A percentile compares a stretch with the other conserved stretches of the same genome.
phyloP scores from a whole-genome alignment of 2,797 vertebrate genomes.

The Cercopithecus hamlyni region DNA sequence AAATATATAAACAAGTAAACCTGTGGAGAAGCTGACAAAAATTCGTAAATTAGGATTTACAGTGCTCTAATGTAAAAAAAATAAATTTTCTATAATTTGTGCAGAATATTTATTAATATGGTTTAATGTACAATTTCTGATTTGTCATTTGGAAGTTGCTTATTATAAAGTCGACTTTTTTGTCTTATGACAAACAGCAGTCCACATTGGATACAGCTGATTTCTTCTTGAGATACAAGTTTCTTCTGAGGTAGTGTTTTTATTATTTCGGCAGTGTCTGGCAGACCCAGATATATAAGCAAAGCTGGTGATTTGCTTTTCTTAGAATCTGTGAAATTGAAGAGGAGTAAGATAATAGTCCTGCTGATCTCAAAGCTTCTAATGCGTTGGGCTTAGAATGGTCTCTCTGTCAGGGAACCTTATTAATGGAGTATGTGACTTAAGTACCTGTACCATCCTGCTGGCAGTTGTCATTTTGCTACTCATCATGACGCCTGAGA shows the following conservation, averaged over 20 bases:
- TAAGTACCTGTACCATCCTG: slow-evolving; percentile 73
- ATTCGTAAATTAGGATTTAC: background rate
- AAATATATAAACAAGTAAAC: slow-evolving; percentile 29
- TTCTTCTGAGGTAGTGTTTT: slow-evolving; percentile 83
- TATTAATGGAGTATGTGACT: slow-evolving; percentile 80
- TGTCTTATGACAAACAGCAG: slow-evolving; percentile 31
- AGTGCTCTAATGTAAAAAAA: background rate
- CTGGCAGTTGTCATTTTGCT: background rate
- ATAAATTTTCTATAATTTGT: background rate
- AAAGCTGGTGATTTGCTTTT: slow-evolving; percentile 41
- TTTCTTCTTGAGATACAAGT: slow-evolving; percentile 82
- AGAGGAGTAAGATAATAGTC: slow-evolving; percentile 61
- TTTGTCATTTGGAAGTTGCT: slow-evolving; percentile 47
- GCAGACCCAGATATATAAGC: slow-evolving; percentile 48
- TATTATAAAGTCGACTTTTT: slow-evolving; percentile 55
- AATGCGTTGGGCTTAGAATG: slow-evolving; percentile 73
- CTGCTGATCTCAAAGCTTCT: slow-evolving; percentile 76
- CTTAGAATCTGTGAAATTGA: slow-evolving; percentile 47
- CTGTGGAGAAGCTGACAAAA: background rate
- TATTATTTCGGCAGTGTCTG: slow-evolving; percentile 81
- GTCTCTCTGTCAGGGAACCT: slow-evolving; percentile 83
- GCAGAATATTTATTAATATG: slow-evolving; percentile 64
- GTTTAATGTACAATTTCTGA: slow-evolving; percentile 11
- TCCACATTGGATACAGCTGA: slow-evolving; percentile 84
- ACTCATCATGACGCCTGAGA: background rate